A percentile compares a stretch with the other conserved stretches of the same genome.
Evolutionary conservation across 2,113 vertebrate species (phyloP).

Genomic region (Melanotaenia duboulayi): DNA sequence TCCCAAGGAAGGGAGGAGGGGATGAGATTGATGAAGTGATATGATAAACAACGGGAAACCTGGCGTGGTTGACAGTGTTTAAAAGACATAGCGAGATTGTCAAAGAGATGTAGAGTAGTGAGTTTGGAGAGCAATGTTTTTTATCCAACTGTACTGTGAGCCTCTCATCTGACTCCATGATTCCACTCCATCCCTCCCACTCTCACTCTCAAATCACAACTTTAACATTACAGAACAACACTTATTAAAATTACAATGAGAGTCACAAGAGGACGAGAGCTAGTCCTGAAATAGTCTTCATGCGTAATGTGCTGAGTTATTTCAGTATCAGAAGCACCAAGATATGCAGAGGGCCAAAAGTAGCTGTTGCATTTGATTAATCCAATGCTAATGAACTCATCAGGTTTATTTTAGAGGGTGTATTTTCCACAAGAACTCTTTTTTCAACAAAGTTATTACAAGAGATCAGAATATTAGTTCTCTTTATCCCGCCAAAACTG

Average conservation of each 20-base stretch:
- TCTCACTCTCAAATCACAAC: constrained; percentile 18
- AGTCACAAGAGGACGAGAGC: constrained; percentile 39
- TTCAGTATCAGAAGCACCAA: constrained; percentile 4
- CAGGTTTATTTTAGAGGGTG: neutral
- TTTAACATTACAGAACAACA: constrained; percentile 27
- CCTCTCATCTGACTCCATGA: constrained; percentile 17
- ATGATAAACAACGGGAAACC: constrained; percentile 16
- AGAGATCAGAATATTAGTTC: too few relatives aligned
- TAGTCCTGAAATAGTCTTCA: constrained; percentile 39
- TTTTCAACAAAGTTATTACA: neutral
- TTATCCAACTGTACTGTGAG: constrained; percentile 10
- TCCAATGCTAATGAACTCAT: neutral
- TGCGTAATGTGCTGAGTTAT: constrained; percentile 2
- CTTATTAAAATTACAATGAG: constrained; percentile 36
- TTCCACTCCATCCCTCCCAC: constrained; percentile 21
- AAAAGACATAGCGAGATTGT: constrained; percentile 34
- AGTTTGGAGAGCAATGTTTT: constrained; percentile 24
- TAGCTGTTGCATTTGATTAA: neutral
- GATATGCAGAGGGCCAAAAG: constrained; percentile 13
- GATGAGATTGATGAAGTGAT: constrained; percentile 13
- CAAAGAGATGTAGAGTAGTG: neutral
- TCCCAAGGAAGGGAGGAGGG: constrained; percentile 22
- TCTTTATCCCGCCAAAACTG: too few relatives aligned
- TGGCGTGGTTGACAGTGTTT: constrained; percentile 34
- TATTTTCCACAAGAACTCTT: neutral